Percentiles rank a stretch among this genome's conserved stretches.
Conservation (phyloP, 2,797 vertebrate species). For the Coracias cyanogaster region DNA sequence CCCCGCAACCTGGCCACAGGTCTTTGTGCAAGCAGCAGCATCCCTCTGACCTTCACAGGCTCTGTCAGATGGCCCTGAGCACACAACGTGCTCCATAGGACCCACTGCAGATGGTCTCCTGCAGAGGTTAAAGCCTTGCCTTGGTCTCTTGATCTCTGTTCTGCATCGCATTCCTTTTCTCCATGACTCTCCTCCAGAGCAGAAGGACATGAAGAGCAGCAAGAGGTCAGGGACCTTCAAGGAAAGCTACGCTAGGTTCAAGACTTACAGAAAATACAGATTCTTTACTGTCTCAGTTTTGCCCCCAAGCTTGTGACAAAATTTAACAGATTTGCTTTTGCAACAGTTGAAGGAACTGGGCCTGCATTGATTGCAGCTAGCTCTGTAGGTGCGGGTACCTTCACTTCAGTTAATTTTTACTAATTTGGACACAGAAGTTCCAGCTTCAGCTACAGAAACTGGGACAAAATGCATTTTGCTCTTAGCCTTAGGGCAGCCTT, state of each 20-base stretch:
- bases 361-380: background rate
- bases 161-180: background rate
- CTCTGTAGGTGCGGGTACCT: background rate
- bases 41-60: too few relatives aligned
- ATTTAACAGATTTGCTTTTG: background rate
- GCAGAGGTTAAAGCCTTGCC: background rate
- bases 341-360: background rate
- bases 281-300: background rate
- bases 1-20: rapidly evolving
- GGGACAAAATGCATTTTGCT: background rate
- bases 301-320: background rate
- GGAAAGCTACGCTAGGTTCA: background rate
- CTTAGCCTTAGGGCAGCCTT: background rate
- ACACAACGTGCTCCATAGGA: rapidly evolving
- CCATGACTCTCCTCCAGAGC: background rate
- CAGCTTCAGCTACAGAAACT: background rate
- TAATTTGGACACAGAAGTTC: background rate
- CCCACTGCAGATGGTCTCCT: background rate
- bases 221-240: background rate
- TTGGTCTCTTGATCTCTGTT: background rate
- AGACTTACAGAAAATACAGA: background rate
- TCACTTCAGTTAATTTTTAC: background rate
- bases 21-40: background rate
- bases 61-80: background rate
- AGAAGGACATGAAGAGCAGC: background rate